Evolutionary conservation across 2,797 vertebrate species (phyloP), one percentile per base, ranked within the genome.

Genomic region (Furcifer pardalis): DNA sequence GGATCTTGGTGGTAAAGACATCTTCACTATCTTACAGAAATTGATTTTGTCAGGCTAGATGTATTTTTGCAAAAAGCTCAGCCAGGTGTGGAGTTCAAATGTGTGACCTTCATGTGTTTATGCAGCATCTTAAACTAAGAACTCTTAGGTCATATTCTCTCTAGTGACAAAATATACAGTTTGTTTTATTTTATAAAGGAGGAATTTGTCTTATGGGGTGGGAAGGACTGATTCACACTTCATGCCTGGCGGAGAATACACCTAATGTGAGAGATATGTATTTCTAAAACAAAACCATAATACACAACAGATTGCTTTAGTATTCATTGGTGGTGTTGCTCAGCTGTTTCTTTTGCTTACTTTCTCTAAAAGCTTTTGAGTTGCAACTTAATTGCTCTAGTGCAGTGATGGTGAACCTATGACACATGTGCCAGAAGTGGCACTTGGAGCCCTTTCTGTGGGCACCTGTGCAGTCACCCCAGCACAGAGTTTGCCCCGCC

Each of bases 1-100:
- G 82, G 32, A 78, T 84, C 46, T 15, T 66, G 66, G 32, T 9
- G 82, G 77, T 60, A 76, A 56, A 86, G 27, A 42, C 73, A 90
- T 52, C 32, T 80, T 73, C 87, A 90, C 86, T 85, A 87, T 87
- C 78, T 84, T 75, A 72, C 15, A 62, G 79, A 87, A 84, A 42
- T 42, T 60, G 69, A 27, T 92, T 93, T 89, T 73, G 74, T 27
- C 68, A 76, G 76, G 44, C 62, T 77, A 90, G 49, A 52, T 92
- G 86, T 68, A 59, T 88, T 79, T 89, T 83, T 89, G 71, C 68
- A 88, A 87, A 91, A 81, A 85, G 77, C 84, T 94, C 83, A 91
- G 5, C 75, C 86, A 75, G 23, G 30, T 90, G 74, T 85, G 66
- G 44, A 89, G 52, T 69, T 52, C 35, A 73, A 79, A 79, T 85